Evolutionary conservation across 64 coral and sea anemone species (phyloP).

Genomic region (Montipora cactus): DNA sequence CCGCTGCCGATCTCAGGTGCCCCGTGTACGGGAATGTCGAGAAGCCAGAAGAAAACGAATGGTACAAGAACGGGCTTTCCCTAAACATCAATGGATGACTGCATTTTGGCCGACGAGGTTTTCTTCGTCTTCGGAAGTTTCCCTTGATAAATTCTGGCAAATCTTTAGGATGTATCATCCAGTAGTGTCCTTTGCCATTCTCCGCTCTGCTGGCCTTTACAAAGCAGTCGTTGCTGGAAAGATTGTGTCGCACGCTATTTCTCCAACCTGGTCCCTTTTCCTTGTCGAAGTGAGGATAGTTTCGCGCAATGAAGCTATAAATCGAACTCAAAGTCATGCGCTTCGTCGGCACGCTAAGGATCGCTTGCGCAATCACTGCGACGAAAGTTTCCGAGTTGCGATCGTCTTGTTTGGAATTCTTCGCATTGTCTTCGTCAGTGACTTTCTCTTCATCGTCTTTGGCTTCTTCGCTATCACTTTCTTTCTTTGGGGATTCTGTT

Average conservation of each 20-base stretch:
- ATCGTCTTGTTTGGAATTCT: constrained; percentile 59
- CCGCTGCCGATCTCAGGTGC: background rate
- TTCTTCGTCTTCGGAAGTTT: constrained; percentile 75
- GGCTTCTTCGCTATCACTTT: constrained; percentile 24
- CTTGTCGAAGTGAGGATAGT: constrained; percentile 81
- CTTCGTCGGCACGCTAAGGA: constrained; percentile 76
- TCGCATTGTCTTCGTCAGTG: constrained; percentile 45
- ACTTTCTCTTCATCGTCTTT: constrained; percentile 3
- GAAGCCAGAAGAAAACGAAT: constrained; percentile 16
- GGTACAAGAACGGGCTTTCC: constrained; percentile 28
- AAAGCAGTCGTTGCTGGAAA: constrained; percentile 89
- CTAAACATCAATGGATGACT: constrained; percentile 48
- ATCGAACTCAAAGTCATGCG: constrained; percentile 87
- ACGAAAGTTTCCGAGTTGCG: constrained; percentile 72
- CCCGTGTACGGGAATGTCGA: constrained; percentile 47
- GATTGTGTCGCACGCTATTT: constrained; percentile 85
- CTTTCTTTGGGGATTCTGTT: background rate
- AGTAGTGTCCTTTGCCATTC: constrained; percentile 89
- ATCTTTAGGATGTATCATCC: constrained; percentile 93
- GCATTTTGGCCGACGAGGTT: constrained; percentile 69
- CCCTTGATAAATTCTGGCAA: constrained; percentile 86
- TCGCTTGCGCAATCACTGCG: constrained; percentile 81
- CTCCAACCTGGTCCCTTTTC: constrained; percentile 88
- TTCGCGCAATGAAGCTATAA: constrained; percentile 76
- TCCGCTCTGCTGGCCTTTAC: constrained; percentile 85